Percentiles rank a stretch among this genome's conserved stretches.
Conservation (phyloP, 2,113 vertebrate genomes). For the Fulica atra region DNA sequence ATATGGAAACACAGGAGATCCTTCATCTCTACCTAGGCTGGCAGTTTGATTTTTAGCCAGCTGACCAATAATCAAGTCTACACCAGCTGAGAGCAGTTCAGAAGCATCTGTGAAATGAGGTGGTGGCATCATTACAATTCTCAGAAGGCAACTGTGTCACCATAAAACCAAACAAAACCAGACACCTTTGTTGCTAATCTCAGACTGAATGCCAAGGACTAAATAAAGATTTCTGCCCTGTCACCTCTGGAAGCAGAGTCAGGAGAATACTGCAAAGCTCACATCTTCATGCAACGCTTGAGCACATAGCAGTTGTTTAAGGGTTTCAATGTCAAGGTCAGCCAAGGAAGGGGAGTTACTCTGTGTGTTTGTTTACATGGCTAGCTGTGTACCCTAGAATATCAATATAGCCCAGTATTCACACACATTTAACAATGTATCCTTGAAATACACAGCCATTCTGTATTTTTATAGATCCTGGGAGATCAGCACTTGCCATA, state of each 20-base stretch:
- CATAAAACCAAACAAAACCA: neutral
- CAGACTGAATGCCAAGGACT: neutral
- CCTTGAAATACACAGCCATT: neutral
- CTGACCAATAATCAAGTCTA: neutral
- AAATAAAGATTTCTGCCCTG: conserved; percentile 16
- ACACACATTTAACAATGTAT: neutral
- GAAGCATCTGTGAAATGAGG: conserved; percentile 18
- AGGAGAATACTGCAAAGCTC: neutral
- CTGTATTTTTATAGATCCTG: neutral
- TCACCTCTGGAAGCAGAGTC: neutral
- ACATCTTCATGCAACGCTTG: neutral
- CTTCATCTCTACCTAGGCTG: neutral
- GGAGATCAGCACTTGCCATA: neutral
- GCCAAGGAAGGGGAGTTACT: neutral
- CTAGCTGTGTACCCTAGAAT: neutral
- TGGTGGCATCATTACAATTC: rapidly evolving
- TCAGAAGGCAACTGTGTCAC: neutral
- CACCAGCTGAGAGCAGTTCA: neutral
- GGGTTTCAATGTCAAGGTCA: neutral
- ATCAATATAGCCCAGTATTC: neutral
- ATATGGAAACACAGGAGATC: neutral
- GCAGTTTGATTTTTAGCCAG: neutral
- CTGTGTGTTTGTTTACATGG: neutral
- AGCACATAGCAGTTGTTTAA: neutral
- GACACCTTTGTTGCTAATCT: neutral